Evolutionary conservation across 2,797 vertebrate species (phyloP).

Genomic region (Brachymystax lenok): DNA sequence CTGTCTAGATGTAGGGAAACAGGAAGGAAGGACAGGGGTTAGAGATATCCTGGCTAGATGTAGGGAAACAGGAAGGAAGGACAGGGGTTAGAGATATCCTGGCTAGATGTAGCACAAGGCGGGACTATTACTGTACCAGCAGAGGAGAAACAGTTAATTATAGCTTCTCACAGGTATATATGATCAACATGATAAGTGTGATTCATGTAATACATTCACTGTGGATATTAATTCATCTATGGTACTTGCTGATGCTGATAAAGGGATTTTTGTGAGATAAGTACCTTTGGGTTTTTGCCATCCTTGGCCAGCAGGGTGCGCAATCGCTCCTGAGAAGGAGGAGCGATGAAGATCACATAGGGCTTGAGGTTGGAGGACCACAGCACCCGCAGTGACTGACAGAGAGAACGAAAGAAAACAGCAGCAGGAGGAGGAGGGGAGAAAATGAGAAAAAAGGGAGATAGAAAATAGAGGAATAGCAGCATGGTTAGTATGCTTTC

Average conservation of each 20-base stretch:
- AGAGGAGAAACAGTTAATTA: not conserved
- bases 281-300: slow-evolving; percentile 92
- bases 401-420: not conserved
- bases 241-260: not conserved
- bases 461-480: not conserved
- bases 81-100: too few species aligned
- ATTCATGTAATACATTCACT: not conserved
- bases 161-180: not conserved
- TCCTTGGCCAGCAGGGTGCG: slow-evolving; percentile 90
- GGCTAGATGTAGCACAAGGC: too few species aligned
- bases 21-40: not conserved
- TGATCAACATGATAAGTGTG: not conserved
- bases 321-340: slow-evolving; percentile 91
- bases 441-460: not conserved
- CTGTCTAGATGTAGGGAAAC: not conserved
- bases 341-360: slow-evolving; percentile 94
- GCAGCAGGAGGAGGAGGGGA: not conserved
- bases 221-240: not conserved
- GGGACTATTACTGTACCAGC: not conserved
- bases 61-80: too few species aligned
- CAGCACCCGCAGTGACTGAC: slow-evolving; percentile 86
- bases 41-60: too few species aligned
- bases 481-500: too few species aligned
- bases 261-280: not conserved
- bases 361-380: slow-evolving; percentile 95